Conservation (phyloP, 2,888 invertebrate species). For the Eulithis testata region DNA sequence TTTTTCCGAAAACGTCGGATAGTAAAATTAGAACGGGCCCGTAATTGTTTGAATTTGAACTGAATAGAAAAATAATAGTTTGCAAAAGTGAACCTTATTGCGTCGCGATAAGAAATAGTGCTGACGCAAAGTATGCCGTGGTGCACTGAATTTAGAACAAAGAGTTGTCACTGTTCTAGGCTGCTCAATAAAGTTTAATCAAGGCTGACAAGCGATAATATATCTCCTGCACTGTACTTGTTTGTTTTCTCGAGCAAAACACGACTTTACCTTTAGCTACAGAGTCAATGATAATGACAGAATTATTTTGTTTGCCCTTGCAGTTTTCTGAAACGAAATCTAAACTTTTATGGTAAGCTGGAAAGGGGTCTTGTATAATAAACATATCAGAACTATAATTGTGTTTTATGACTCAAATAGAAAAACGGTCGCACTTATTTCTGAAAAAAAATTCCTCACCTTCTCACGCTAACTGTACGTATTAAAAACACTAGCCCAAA, state of each 20-base stretch:
- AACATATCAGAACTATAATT: too few species aligned
- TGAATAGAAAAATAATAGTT: slow-evolving; percentile 32
- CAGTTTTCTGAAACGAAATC: too few species aligned
- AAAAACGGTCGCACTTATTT: too few species aligned
- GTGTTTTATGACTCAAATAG: neutral
- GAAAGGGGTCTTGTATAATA: too few species aligned
- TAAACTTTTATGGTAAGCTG: too few species aligned
- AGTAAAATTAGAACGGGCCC: slow-evolving; percentile 69
- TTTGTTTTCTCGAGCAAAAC: slow-evolving; percentile 32
- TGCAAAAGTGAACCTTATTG: slow-evolving; percentile 37
- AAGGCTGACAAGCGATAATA: slow-evolving; percentile 59
- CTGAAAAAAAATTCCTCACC: too few species aligned
- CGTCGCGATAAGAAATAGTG: slow-evolving; percentile 34
- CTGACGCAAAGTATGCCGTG: slow-evolving; percentile 45
- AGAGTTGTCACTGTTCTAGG: slow-evolving; percentile 69
- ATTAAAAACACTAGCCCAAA: neutral
- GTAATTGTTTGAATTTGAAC: slow-evolving; percentile 70
- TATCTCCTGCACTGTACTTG: slow-evolving; percentile 39
- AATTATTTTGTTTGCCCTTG: neutral
- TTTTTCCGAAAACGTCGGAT: slow-evolving; percentile 60
- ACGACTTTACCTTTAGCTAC: slow-evolving; percentile 27
- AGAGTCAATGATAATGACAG: neutral
- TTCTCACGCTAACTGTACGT: neutral
- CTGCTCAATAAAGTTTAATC: slow-evolving; percentile 73
- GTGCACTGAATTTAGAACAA: slow-evolving; percentile 68